Evolutionary conservation across 2,888 invertebrate species (phyloP).

Genomic region (Anorthoa munda): DNA sequence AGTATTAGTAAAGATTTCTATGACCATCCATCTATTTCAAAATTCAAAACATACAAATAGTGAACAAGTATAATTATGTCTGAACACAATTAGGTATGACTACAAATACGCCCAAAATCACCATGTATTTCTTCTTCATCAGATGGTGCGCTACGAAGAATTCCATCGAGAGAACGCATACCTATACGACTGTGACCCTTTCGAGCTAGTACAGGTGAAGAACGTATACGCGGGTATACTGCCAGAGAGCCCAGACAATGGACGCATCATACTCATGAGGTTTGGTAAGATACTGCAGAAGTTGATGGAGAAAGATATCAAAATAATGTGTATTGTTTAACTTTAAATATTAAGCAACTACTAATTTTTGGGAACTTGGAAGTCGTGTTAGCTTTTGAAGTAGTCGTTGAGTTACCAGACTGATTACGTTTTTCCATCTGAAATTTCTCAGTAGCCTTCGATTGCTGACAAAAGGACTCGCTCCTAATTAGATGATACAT

Average conservation of each 20-base stretch:
- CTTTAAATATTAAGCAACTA: too few relatives aligned
- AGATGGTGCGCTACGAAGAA: slow-evolving; percentile 87
- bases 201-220: slow-evolving; percentile 81
- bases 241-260: slow-evolving; percentile 84
- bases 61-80: too few relatives aligned
- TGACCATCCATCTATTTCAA: too few relatives aligned
- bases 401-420: too few relatives aligned
- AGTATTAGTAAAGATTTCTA: too few relatives aligned
- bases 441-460: too few relatives aligned
- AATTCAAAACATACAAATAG: too few relatives aligned
- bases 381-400: too few relatives aligned
- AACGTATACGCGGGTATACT: slow-evolving; percentile 82
- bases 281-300: slow-evolving; percentile 73
- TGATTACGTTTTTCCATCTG: too few relatives aligned
- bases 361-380: too few relatives aligned
- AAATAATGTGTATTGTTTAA: background rate
- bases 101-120: background rate
- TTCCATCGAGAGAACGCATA: slow-evolving; percentile 80
- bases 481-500: too few relatives aligned
- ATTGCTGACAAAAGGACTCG: too few relatives aligned
- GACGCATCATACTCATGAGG: slow-evolving; percentile 85
- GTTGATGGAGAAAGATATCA: background rate
- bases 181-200: slow-evolving; percentile 83
- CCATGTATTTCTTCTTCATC: slow-evolving; percentile 21
- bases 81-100: background rate